These are phyloP conservation scores for Oophaga sylvatica DNA, from an alignment of 2,797 vertebrate species.

Conservation along the genomic window DNA sequence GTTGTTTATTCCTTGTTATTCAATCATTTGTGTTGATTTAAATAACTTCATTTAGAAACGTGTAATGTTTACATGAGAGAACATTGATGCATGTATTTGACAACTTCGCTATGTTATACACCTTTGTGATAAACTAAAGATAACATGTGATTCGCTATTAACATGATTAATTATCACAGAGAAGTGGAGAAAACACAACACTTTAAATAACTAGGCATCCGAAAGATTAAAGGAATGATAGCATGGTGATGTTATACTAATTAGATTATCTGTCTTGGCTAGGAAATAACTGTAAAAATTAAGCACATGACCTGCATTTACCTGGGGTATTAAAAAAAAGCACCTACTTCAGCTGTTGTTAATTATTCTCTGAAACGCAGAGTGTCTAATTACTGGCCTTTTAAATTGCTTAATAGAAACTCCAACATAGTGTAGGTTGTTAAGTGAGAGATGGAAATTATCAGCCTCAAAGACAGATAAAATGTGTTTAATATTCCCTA, in stretches of 20 bases:
- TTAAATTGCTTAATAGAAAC: conserved; percentile 61
- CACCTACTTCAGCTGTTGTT: conserved; percentile 56
- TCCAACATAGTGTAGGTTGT: conserved; percentile 58
- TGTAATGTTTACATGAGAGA: not conserved
- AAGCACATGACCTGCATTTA: conserved; percentile 56
- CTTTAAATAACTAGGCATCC: conserved; percentile 23
- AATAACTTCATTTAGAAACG: not conserved
- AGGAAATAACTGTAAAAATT: conserved; percentile 45
- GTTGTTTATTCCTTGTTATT: not conserved
- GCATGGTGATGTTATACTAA: conserved; percentile 40
- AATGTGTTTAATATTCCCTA: conserved; percentile 59
- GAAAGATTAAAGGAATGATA: conserved; percentile 40
- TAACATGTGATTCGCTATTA: not conserved
- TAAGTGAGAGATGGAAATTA: conserved; percentile 55
- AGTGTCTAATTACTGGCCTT: conserved; percentile 59
- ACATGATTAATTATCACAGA: not conserved
- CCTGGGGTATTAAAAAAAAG: conserved; percentile 60
- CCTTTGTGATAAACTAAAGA: not conserved
- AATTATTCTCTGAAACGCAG: conserved; percentile 56
- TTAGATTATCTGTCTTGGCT: conserved; percentile 56
- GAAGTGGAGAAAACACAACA: not conserved
- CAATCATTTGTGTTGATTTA: not conserved
- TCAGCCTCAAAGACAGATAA: conserved; percentile 52
- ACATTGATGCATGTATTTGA: not conserved
- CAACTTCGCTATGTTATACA: not conserved